Conservation (phyloP, 2,797 vertebrate species). For the Gambusia yucatana region DNA sequence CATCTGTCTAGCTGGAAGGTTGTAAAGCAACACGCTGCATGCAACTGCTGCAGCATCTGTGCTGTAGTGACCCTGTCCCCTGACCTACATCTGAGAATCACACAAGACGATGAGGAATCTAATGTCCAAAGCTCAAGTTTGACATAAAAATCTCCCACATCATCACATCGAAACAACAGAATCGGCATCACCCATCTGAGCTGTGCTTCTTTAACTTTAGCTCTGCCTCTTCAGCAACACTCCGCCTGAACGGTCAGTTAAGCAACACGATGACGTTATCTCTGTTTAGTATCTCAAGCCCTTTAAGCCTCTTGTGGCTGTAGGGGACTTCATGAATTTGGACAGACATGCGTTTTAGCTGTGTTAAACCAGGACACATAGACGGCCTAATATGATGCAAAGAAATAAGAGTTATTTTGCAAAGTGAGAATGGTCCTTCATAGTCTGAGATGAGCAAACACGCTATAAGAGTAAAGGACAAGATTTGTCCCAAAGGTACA, state of each 20-base stretch:
- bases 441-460: conserved; percentile 5
- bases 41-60: conserved; percentile 54
- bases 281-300: conserved; percentile 64
- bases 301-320: conserved; percentile 59
- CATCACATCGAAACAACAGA: neutral
- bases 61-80: conserved; percentile 58
- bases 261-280: conserved; percentile 73
- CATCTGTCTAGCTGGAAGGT: conserved; percentile 63
- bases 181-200: neutral
- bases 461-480: conserved; percentile 12
- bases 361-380: neutral
- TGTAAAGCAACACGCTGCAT: conserved; percentile 49
- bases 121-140: neutral
- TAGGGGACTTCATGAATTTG: conserved; percentile 38
- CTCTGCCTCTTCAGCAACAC: conserved; percentile 51
- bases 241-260: conserved; percentile 62
- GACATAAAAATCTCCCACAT: neutral
- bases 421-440: neutral
- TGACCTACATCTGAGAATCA: conserved; percentile 62
- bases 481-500: conserved; percentile 7
- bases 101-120: conserved; percentile 5
- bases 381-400: neutral
- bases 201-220: conserved; percentile 26
- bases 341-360: conserved; percentile 7
- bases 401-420: conserved; percentile 1